These are phyloP conservation scores for Aegypius monachus DNA, from an alignment of 2,113 vertebrate genomes.

Conservation along the genomic window DNA sequence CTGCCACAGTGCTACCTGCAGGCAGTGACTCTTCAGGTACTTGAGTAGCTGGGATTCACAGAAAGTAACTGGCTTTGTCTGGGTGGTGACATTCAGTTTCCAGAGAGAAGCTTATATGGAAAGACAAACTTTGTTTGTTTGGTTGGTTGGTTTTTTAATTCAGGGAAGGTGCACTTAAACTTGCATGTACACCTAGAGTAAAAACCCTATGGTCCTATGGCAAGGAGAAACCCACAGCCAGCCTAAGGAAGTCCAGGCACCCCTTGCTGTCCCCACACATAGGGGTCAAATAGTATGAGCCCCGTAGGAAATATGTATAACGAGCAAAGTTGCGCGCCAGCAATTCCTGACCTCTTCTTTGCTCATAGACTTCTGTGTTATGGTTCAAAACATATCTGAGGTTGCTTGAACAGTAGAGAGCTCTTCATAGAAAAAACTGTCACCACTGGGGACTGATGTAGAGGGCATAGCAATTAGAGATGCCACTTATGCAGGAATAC, in stretches of 20 bases:
- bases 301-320: background rate
- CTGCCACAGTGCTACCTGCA: background rate
- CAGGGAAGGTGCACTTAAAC: background rate
- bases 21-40: background rate
- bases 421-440: background rate
- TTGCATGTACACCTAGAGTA: background rate
- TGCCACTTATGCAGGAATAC: background rate
- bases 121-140: background rate
- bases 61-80: background rate
- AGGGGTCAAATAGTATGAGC: background rate
- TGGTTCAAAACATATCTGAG: background rate
- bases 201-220: background rate
- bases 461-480: background rate
- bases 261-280: fast-evolving
- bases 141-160: background rate
- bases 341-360: background rate
- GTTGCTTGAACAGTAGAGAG: background rate
- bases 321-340: background rate
- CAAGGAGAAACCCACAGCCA: background rate
- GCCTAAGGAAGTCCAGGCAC: background rate
- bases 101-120: background rate
- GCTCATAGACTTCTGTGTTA: background rate
- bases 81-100: background rate
- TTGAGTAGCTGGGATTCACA: background rate
- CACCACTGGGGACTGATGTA: background rate